A percentile compares a stretch with the other conserved stretches of the same genome.
phyloP scores from a whole-genome alignment of 2,888 invertebrate species.

The Oscheius myriophilus region DNA sequence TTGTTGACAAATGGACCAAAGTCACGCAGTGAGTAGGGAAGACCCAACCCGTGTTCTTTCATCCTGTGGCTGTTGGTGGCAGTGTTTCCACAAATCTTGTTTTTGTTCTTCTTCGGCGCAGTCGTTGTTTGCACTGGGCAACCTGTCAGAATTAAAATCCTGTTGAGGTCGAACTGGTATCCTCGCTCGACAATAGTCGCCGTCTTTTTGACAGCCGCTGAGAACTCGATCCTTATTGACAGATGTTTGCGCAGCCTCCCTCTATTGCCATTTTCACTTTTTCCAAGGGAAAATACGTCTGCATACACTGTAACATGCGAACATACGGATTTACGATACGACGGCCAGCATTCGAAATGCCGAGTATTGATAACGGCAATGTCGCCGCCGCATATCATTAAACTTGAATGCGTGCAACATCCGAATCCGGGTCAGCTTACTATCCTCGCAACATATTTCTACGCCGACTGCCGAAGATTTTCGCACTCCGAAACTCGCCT shows the following conservation, averaged over 20 bases:
- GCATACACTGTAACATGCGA: background rate
- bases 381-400: slow-evolving; percentile 5
- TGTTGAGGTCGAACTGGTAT: slow-evolving; percentile 27
- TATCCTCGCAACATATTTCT: background rate
- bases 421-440: background rate
- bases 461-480: slow-evolving; percentile 7
- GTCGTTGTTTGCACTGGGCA: slow-evolving; percentile 17
- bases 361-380: slow-evolving; percentile 24
- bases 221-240: slow-evolving; percentile 16
- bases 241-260: no score
- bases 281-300: background rate
- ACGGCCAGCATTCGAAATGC: slow-evolving; percentile 14
- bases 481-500: slow-evolving; percentile 4
- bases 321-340: slow-evolving; percentile 25
- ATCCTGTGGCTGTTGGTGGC: no score
- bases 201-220: slow-evolving; percentile 16
- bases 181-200: slow-evolving; percentile 1
- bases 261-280: background rate
- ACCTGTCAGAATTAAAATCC: slow-evolving; percentile 15
- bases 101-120: no score
- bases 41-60: no score
- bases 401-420: slow-evolving; percentile 3
- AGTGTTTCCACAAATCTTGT: no score
- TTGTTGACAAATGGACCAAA: no score
- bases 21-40: no score